phyloP scores from a whole-genome alignment of 2,888 invertebrate species.

The Drosophila conformis region DNA sequence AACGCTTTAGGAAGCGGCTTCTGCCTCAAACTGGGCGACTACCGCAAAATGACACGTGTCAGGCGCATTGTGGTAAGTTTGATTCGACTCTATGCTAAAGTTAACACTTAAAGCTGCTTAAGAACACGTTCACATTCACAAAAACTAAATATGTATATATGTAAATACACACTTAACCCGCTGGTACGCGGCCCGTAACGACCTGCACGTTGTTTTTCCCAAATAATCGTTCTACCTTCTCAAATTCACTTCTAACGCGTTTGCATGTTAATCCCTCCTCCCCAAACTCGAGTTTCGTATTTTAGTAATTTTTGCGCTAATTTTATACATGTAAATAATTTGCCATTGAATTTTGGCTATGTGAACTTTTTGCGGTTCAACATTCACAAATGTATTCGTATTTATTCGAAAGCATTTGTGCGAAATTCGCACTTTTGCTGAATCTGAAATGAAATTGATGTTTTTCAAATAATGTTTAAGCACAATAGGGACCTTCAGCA shows the following conservation, averaged over 20 bases:
- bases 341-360: constrained; percentile 42
- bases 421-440: neutral
- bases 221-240: constrained; percentile 41
- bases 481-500: neutral
- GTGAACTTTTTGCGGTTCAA: constrained; percentile 47
- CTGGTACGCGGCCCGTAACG: constrained; percentile 17
- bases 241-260: constrained; percentile 63
- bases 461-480: neutral
- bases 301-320: constrained; percentile 52
- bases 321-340: constrained; percentile 52
- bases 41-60: constrained; percentile 82
- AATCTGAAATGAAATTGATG: neutral
- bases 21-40: constrained; percentile 69
- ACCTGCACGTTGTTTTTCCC: constrained; percentile 37
- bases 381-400: neutral
- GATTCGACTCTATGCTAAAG: constrained; percentile 2
- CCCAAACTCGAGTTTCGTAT: constrained; percentile 13
- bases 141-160: constrained; percentile 3
- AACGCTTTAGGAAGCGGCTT: constrained; percentile 8
- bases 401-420: neutral
- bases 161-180: constrained; percentile 13
- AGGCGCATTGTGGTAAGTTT: constrained; percentile 82
- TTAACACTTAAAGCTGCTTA: constrained; percentile 1
- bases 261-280: constrained; percentile 59
- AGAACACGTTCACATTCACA: constrained; percentile 7